Evolutionary conservation across 2,113 vertebrate genomes (phyloP).

Genomic region (Rousettus leschenaultii): DNA sequence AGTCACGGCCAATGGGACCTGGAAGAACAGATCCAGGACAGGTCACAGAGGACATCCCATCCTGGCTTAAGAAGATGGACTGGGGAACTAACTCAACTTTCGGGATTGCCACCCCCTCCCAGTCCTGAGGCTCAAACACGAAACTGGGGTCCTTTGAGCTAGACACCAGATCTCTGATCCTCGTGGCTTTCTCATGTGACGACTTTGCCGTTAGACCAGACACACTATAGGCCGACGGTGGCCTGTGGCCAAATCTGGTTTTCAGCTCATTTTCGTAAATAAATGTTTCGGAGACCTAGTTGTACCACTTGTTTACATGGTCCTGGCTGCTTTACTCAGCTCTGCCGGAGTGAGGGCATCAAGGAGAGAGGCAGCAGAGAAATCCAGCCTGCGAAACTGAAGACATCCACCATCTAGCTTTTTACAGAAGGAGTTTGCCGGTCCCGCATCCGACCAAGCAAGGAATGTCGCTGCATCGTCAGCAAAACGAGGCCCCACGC

Average conservation of each 20-base stretch:
- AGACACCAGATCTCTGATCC: rapidly evolving
- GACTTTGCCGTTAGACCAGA: neutral
- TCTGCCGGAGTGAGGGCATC: neutral
- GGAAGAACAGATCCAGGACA: neutral
- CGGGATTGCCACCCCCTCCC: neutral
- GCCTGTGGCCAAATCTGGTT: neutral
- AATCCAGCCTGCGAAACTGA: neutral
- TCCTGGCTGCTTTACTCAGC: neutral
- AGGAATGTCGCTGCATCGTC: rapidly evolving
- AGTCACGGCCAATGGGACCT: neutral
- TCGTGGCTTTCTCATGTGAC: neutral
- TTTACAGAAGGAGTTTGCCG: rapidly evolving
- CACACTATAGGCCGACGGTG: neutral
- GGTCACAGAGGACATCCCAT: neutral
- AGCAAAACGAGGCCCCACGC: rapidly evolving
- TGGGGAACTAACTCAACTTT: neutral
- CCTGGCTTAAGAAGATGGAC: neutral
- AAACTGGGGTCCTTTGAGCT: neutral
- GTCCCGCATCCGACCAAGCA: neutral
- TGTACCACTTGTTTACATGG: rapidly evolving
- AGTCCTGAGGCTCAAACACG: too few relatives aligned
- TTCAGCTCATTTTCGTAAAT: neutral
- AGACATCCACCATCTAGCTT: too few relatives aligned
- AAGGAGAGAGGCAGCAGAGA: too few relatives aligned
- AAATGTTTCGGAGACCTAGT: neutral